phyloP scores from a whole-genome alignment of 2,113 vertebrate genomes.

The Nymphicus hollandicus region DNA sequence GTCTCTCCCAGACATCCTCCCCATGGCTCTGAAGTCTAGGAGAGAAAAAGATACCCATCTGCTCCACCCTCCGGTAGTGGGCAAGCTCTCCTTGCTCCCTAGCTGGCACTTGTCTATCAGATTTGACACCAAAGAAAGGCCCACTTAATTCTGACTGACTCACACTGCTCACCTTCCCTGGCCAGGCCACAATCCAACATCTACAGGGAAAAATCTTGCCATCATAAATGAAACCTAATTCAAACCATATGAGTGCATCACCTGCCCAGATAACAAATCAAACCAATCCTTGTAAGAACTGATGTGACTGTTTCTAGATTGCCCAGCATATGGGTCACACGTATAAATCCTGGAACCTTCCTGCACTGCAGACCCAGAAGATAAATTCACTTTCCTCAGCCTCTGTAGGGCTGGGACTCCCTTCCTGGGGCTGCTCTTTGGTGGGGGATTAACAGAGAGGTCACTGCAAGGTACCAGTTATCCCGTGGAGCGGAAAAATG shows the following conservation, averaged over 20 bases:
- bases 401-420: not conserved
- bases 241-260: not conserved
- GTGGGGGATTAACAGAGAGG: not conserved
- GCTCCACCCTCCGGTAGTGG: not conserved
- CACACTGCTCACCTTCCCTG: not conserved
- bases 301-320: not conserved
- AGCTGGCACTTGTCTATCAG: not conserved
- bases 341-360: not conserved
- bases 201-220: not conserved
- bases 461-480: not conserved
- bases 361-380: not conserved
- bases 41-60: not conserved
- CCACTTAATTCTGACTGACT: not conserved
- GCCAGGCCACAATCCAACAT: not conserved
- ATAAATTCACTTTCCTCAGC: not conserved
- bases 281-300: not conserved
- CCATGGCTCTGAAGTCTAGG: not conserved
- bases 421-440: not conserved
- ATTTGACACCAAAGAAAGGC: not conserved
- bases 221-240: constrained; percentile 11
- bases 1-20: not conserved
- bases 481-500: not conserved
- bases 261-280: not conserved
- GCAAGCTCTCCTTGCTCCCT: not conserved
- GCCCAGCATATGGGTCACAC: not conserved